phyloP scores from a whole-genome alignment of 64 coral and sea anemone genomes.

The Pachyseris speciosa region DNA sequence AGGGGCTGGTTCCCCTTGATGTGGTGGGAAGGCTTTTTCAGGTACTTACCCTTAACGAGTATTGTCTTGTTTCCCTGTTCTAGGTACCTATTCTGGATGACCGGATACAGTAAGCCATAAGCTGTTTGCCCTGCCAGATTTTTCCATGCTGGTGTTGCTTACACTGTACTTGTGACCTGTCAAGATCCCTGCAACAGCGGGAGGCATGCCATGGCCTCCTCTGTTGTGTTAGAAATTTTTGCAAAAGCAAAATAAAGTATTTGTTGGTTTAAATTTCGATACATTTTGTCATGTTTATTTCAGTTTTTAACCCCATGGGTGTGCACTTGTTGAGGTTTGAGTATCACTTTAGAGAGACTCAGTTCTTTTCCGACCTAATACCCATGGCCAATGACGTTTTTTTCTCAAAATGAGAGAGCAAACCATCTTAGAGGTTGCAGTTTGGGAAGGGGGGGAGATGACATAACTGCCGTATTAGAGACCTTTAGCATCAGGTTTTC shows the following conservation, averaged over 20 bases:
- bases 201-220: not conserved
- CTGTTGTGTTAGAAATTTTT: constrained; percentile 2
- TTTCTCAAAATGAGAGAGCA: no score
- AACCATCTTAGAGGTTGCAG: no score
- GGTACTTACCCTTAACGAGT: not conserved
- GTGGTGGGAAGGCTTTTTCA: not conserved
- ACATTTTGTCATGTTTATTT: not conserved
- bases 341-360: no score
- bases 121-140: not conserved
- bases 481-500: no score
- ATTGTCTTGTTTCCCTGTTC: not conserved
- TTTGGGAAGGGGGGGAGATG: no score
- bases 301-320: not conserved
- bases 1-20: not conserved
- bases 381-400: no score
- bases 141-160: not conserved
- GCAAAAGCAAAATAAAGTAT: constrained; percentile 55
- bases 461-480: no score
- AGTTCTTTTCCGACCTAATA: no score
- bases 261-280: constrained; percentile 35
- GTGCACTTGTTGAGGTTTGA: not conserved
- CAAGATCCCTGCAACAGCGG: not conserved
- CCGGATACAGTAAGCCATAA: constrained; percentile 13
- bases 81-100: constrained; percentile 14
- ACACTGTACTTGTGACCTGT: not conserved